Evolutionary conservation across 2,113 vertebrate genomes (phyloP), one percentile per base, ranked within the genome.

Genomic region (Ciconia boyciana): DNA sequence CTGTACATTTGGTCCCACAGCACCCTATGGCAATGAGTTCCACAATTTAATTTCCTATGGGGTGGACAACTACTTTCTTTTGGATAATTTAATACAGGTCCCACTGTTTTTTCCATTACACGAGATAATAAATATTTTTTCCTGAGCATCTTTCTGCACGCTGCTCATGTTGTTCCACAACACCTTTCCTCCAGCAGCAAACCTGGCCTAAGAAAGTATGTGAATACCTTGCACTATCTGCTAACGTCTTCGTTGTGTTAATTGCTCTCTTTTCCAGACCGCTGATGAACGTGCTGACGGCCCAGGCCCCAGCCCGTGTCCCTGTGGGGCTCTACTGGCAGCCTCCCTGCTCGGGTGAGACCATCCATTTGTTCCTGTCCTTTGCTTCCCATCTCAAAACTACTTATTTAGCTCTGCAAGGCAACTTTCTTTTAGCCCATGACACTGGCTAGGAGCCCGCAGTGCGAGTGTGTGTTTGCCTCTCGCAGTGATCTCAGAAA

Each of bases 251-350:
- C 11, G 7, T 10, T 4, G 11, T 36, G 70, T 22, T 57, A 25
- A 84, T 16, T 66, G 46, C 16, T 78, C 19, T 70, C 61, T 51
- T 62, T 93, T 61, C 39, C 78, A 81, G 55, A 15, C 10, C 0
- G 0, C 5, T 39, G 72, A 32, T 24, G 77, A n/a, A 28, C 13
- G 7, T 0, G 1, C 6, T 49, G 55, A 13, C 49, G 4, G 24
- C 54, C 13, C 25, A 29, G 51, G 28, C 7, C 48, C 48, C 77
- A 57, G 34, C 32, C 54, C 54, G 9, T 0, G 0, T 22, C 34
- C 69, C 64, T 3, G 0, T 1, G 31, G 41, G 58, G 54, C 39
- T 64, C n/a, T 16, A 5, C 21, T 52, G 39, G 31, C 51, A 54
- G 28, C 72, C 18, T 51, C 29, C 62, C 15, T n/a, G 39, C 64